Base-by-base conservation (phyloP, 1,140 invertebrate genomes). In the Musca vetustissima region DNA sequence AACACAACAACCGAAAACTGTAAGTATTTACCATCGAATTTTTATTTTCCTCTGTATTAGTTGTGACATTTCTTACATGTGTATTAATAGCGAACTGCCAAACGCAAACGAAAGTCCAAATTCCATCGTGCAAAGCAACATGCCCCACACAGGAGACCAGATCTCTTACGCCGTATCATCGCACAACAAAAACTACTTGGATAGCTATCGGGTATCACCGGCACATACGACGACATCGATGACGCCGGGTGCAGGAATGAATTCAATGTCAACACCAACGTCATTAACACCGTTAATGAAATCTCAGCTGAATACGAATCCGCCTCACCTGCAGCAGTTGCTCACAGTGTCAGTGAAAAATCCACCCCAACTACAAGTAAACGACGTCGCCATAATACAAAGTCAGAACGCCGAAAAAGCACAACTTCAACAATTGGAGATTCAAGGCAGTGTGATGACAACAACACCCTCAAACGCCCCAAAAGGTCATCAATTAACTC, bases 71-170 rank as follows among this genome's bases (percentile, higher is more conserved):
- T 13, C 7, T 22, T 22, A 68, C 47, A 50, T 64, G 68, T 55
- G 55, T 53, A 9, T 61, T 69, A 64, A 36, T 50, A 81, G 77
- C 71, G 81, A 84, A 85, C 69, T 67, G 59, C 71, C 70, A 81
- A 92, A 89, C 90, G 90, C 89, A 87, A 89, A 84, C 85, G 87
- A 84, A 88, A 89, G 83, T 86, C 88, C 83, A 89, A 90, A 83
- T 92, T 92, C 85, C 87, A 91, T 84, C 87, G 90, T 86, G 88
- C 89, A 87, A 93, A 92, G 85, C 86, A 91, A 82, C 91, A 92
- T 84, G 88, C 87, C 79, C 87, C 88, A 84, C 86, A 83, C 71
- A 73, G 81, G 47, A 73, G 80, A 79, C 81, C 81, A 73, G 77
- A 77, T 66, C 72, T 83, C 67, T 76, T 83, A 73, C 81, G 76